These are phyloP conservation scores for Chaetorhynchus papuensis DNA, from an alignment of 2,113 vertebrate genomes.

Conservation along the genomic window DNA sequence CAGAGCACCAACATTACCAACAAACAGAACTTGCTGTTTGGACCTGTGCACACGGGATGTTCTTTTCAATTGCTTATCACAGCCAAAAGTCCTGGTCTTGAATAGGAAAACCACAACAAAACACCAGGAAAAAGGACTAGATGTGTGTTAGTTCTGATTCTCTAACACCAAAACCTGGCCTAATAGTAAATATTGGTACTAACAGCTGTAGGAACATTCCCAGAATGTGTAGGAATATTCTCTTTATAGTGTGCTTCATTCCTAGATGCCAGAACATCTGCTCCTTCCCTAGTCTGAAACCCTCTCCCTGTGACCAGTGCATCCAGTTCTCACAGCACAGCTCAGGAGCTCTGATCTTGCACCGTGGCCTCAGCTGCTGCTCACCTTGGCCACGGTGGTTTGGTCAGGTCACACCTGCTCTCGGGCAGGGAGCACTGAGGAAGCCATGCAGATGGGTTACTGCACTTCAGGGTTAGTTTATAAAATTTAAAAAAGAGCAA, in stretches of 20 bases:
- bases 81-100: background rate
- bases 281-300: background rate
- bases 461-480: fast-evolving
- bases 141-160: background rate
- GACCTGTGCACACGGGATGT: background rate
- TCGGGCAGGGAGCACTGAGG: fast-evolving
- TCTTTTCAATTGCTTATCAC: background rate
- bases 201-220: background rate
- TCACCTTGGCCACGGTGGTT: fast-evolving
- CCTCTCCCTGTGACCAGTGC: background rate
- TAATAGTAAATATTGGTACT: background rate
- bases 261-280: background rate
- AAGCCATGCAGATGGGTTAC: background rate
- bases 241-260: background rate
- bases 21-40: background rate
- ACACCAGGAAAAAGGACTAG: background rate
- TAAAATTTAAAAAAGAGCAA: background rate
- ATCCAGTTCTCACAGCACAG: fast-evolving
- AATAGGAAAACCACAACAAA: background rate
- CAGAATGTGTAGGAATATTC: no score
- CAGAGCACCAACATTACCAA: background rate
- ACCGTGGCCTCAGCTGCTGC: fast-evolving
- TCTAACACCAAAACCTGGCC: background rate
- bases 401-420: background rate
- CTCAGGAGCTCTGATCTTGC: background rate